A percentile compares a stretch with the other conserved stretches of the same genome.
phyloP scores from a whole-genome alignment of 2,797 vertebrate genomes.

The Melanotaenia pygmaea region DNA sequence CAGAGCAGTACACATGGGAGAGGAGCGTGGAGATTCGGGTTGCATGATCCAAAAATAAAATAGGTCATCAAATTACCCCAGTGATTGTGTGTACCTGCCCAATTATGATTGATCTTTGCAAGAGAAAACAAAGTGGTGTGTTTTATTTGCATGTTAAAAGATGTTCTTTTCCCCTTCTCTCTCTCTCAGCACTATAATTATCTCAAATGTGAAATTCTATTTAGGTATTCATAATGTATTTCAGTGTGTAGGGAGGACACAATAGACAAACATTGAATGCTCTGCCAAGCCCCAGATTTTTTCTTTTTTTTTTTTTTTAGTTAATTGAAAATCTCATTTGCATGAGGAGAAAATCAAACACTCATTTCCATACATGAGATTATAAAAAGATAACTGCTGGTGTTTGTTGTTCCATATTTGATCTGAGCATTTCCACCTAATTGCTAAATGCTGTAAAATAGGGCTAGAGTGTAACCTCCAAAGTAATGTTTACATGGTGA shows the following conservation, averaged over 20 bases:
- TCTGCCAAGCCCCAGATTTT: conserved; percentile 78
- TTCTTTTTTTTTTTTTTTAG: conserved; percentile 55
- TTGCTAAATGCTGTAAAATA: conserved; percentile 84
- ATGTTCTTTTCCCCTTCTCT: conserved; percentile 55
- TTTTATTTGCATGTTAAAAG: conserved; percentile 87
- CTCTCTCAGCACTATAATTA: conserved; percentile 76
- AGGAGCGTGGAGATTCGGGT: conserved; percentile 57
- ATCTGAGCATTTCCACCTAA: conserved; percentile 78
- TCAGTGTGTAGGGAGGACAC: conserved; percentile 78
- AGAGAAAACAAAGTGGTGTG: conserved; percentile 82
- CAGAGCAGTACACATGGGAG: conserved; percentile 59
- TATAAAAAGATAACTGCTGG: conserved; percentile 85
- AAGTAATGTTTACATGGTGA: conserved; percentile 69
- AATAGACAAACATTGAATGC: conserved; percentile 72
- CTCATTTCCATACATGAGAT: conserved; percentile 87
- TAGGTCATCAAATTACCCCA: conserved; percentile 79
- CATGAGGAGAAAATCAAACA: conserved; percentile 87
- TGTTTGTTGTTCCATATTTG: conserved; percentile 84
- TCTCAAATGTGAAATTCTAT: conserved; percentile 83
- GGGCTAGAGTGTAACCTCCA: conserved; percentile 71
- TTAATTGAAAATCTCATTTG: conserved; percentile 90
- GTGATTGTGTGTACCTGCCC: conserved; percentile 83
- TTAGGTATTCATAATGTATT: conserved; percentile 87
- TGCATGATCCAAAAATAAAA: conserved; percentile 80
- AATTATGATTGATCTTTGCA: conserved; percentile 85